Evolutionary conservation across 2,113 vertebrate species (phyloP).

Genomic region (Prunella himalayana): DNA sequence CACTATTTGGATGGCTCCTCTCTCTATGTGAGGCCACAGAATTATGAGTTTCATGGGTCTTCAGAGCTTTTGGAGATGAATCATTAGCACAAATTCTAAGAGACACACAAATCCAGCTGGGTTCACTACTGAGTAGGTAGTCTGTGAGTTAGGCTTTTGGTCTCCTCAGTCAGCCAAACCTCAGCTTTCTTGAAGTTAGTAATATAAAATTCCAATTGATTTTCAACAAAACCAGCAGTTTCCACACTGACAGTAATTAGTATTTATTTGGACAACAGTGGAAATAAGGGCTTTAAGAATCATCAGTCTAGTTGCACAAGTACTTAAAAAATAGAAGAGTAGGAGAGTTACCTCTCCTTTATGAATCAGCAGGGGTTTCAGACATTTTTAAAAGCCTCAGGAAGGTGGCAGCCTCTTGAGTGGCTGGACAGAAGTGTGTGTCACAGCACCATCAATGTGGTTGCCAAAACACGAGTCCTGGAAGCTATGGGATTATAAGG

Average conservation of each 20-base stretch:
- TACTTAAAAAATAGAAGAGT: not conserved
- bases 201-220: not conserved
- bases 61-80: not conserved
- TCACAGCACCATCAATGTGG: not conserved
- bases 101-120: not conserved
- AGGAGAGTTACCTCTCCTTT: not conserved
- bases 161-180: not conserved
- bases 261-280: not conserved
- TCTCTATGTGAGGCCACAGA: not conserved
- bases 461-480: not conserved
- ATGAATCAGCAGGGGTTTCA: not conserved
- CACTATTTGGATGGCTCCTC: not conserved
- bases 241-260: not conserved
- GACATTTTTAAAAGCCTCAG: not conserved
- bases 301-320: not conserved
- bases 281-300: not conserved
- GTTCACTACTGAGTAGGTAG: not conserved
- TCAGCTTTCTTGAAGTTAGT: not conserved
- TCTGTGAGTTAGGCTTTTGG: not conserved
- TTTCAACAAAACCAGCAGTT: not conserved
- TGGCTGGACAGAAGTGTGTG: not conserved
- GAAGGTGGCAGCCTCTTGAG: not conserved
- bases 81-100: not conserved
- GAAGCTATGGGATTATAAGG: not conserved
- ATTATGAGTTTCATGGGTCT: not conserved